A percentile compares a stretch with the other conserved stretches of the same genome.
These are phyloP conservation scores for Calidris pygmaea DNA, from an alignment of 2,113 vertebrate species.

Conservation along the genomic window DNA sequence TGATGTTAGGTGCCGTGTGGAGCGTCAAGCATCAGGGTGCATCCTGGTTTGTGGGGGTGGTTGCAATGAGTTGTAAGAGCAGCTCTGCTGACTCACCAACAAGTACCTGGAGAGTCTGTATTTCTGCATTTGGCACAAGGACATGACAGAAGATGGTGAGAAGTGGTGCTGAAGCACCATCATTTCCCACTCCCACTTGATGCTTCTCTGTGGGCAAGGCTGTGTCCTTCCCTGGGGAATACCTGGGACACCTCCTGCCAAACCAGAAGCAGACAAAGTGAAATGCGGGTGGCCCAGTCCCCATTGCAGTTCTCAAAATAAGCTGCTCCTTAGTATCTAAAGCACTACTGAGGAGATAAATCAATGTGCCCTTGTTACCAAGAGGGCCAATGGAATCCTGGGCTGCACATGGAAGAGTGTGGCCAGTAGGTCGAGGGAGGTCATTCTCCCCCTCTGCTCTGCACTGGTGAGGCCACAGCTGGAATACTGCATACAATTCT, in stretches of 20 bases:
- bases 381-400: too few relatives aligned
- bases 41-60: neutral
- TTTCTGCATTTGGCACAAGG: neutral
- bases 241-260: neutral
- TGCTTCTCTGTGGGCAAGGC: rapidly evolving
- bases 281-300: neutral
- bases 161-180: neutral
- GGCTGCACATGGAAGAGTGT: too few relatives aligned
- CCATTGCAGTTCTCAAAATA: neutral
- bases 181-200: neutral
- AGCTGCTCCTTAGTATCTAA: neutral
- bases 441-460: too few relatives aligned
- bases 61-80: neutral
- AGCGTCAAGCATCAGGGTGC: neutral
- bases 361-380: too few relatives aligned
- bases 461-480: too few relatives aligned
- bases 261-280: neutral
- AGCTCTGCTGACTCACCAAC: neutral
- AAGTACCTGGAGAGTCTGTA: neutral
- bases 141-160: neutral
- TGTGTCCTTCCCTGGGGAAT: neutral
- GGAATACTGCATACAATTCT: too few relatives aligned
- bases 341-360: too few relatives aligned
- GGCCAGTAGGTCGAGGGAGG: too few relatives aligned
- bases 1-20: neutral